phyloP scores from a whole-genome alignment of 2,797 vertebrate species.

The Tinamus major region DNA sequence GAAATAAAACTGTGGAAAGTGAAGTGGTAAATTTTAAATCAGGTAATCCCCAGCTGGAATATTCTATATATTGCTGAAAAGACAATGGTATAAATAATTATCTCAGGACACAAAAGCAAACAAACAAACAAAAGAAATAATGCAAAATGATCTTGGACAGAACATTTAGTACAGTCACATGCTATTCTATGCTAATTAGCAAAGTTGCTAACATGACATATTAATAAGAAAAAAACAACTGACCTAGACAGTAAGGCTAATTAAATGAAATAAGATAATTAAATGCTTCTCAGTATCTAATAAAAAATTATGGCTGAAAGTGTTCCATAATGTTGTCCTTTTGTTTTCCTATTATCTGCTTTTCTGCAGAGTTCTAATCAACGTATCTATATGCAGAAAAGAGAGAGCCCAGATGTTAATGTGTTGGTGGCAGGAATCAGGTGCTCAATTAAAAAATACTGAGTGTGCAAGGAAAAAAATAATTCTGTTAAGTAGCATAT shows the following conservation, averaged over 20 bases:
- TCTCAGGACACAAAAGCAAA: background rate
- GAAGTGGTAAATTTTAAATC: conserved; percentile 4
- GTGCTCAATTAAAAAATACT: conserved; percentile 79
- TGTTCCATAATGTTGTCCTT: conserved; percentile 78
- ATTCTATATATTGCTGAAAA: background rate
- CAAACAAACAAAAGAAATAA: accelerated
- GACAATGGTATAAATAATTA: background rate
- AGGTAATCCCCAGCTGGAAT: background rate
- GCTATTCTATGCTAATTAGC: conserved; percentile 76
- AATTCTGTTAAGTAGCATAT: conserved; percentile 56
- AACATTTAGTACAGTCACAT: conserved; percentile 30
- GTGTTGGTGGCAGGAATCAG: conserved; percentile 77
- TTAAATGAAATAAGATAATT: conserved; percentile 81
- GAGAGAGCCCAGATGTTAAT: conserved; percentile 76
- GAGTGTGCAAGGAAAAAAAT: conserved; percentile 59
- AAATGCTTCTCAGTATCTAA: conserved; percentile 78
- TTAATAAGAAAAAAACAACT: conserved; percentile 77
- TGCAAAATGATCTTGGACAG: conserved; percentile 28
- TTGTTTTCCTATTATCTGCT: conserved; percentile 69
- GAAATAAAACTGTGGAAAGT: background rate
- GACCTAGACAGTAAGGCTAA: conserved; percentile 76
- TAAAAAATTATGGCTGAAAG: conserved; percentile 76
- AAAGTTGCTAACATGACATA: conserved; percentile 65
- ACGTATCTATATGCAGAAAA: conserved; percentile 70
- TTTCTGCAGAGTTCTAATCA: conserved; percentile 75